Conservation (phyloP, 2,888 invertebrate genomes). For the Drosophila affinis region DNA sequence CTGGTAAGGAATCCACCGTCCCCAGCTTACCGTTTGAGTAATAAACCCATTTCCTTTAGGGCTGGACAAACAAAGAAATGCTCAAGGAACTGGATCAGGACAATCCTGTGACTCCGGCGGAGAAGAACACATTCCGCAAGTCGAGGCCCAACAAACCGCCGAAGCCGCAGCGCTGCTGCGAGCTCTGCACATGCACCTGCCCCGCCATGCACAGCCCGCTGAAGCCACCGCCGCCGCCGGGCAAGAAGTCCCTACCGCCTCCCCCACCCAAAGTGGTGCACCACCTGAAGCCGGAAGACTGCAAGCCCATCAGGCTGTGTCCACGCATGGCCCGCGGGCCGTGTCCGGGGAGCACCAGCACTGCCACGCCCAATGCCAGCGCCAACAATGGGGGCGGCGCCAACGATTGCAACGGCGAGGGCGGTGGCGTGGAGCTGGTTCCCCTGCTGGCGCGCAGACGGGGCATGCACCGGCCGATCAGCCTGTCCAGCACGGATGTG, state of each 20-base stretch:
- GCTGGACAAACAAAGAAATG: conserved; percentile 84
- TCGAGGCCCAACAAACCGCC: conserved; percentile 66
- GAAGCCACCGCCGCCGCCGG: conserved; percentile 48
- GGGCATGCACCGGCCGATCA: conserved; percentile 85
- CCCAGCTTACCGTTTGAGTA: not conserved
- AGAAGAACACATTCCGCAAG: conserved; percentile 80
- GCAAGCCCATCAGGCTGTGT: conserved; percentile 69
- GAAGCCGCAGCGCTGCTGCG: conserved; percentile 79
- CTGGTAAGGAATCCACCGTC: conserved; percentile 86
- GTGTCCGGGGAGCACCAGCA: conserved; percentile 52
- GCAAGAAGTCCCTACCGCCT: not conserved
- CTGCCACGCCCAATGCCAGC: conserved; percentile 34
- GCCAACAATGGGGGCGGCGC: conserved; percentile 14
- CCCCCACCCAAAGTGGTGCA: conserved; percentile 42
- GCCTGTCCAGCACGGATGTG: conserved; percentile 85
- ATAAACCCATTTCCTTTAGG: conserved; percentile 55
- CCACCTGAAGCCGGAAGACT: conserved; percentile 45
- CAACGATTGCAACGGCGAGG: conserved; percentile 76
- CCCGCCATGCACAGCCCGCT: conserved; percentile 64
- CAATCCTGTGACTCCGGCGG: conserved; percentile 81
- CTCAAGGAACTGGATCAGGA: conserved; percentile 83
- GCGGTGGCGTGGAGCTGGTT: conserved; percentile 90
- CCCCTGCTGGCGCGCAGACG: conserved; percentile 89
- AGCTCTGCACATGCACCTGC: conserved; percentile 81
- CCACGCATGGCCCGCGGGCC: conserved; percentile 62